Percentiles rank a stretch among this genome's conserved stretches.
phyloP scores from a whole-genome alignment of 2,113 vertebrate species.

The Corvus hawaiiensis region DNA sequence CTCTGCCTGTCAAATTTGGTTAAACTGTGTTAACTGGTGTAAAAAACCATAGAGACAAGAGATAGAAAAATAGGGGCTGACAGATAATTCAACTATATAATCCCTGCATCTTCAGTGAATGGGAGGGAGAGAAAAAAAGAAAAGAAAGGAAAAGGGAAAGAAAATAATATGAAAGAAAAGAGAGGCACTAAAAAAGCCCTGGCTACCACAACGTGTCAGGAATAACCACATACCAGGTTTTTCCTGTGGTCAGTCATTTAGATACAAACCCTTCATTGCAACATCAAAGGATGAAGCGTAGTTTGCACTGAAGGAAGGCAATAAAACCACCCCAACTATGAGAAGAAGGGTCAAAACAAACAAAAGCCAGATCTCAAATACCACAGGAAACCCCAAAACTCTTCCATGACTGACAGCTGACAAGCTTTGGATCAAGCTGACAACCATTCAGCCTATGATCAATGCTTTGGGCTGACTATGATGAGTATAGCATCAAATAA shows the following conservation, averaged over 20 bases:
- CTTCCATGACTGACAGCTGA: background rate
- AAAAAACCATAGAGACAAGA: background rate
- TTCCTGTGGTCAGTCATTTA: background rate
- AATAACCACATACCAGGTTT: background rate
- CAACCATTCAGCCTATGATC: fast-evolving
- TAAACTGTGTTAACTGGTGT: background rate
- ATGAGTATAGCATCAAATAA: background rate
- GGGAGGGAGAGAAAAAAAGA: fast-evolving
- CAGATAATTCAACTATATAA: background rate
- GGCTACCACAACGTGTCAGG: background rate
- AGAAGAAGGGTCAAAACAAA: background rate
- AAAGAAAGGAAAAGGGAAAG: background rate
- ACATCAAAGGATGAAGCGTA: background rate
- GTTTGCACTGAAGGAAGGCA: fast-evolving
- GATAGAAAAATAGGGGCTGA: background rate
- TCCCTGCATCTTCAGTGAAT: background rate
- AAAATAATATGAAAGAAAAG: too few relatives aligned
- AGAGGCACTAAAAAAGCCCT: background rate
- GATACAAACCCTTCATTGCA: background rate
- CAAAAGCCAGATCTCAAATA: background rate
- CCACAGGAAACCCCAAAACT: background rate
- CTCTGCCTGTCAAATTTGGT: background rate
- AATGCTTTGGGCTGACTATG: background rate
- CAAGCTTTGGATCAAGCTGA: background rate
- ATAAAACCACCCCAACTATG: background rate